phyloP scores from a whole-genome alignment of 2,888 invertebrate species.

The Sussaba pulchella region DNA sequence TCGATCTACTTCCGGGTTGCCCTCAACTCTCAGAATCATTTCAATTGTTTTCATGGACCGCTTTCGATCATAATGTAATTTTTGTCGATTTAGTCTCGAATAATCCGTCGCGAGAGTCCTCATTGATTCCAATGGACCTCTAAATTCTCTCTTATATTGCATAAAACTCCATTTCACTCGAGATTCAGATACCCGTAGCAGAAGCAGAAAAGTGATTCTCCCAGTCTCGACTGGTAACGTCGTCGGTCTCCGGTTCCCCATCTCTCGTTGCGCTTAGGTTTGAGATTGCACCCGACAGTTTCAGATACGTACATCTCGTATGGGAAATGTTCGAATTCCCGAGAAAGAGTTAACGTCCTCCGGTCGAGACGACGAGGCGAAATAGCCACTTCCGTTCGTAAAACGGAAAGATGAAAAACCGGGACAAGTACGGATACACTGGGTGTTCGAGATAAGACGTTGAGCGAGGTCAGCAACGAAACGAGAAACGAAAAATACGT shows the following conservation, averaged over 20 bases:
- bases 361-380: constrained; percentile 41
- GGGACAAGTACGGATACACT: constrained; percentile 25
- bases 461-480: constrained; percentile 76
- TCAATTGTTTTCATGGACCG: not conserved
- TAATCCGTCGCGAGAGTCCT: not conserved
- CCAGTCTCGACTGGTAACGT: constrained; percentile 20
- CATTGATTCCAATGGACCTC: constrained; percentile 8
- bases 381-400: constrained; percentile 19
- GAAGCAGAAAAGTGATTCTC: constrained; percentile 45
- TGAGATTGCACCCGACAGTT: constrained; percentile 1
- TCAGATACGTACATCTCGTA: constrained; percentile 22
- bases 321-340: constrained; percentile 36
- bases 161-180: constrained; percentile 35
- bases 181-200: constrained; percentile 39
- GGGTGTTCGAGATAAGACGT: constrained; percentile 72
- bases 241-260: constrained; percentile 16
- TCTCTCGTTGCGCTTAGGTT: not conserved
- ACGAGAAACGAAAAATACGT: constrained; percentile 55
- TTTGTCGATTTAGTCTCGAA: not conserved
- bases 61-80: not conserved
- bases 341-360: constrained; percentile 50
- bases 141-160: constrained; percentile 15
- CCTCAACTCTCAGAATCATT: not conserved
- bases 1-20: not conserved
- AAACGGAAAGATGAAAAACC: constrained; percentile 16